Percentiles rank a stretch among this genome's conserved stretches.
Conservation (phyloP, 2,797 vertebrate genomes). For the Galaxias olidus region DNA sequence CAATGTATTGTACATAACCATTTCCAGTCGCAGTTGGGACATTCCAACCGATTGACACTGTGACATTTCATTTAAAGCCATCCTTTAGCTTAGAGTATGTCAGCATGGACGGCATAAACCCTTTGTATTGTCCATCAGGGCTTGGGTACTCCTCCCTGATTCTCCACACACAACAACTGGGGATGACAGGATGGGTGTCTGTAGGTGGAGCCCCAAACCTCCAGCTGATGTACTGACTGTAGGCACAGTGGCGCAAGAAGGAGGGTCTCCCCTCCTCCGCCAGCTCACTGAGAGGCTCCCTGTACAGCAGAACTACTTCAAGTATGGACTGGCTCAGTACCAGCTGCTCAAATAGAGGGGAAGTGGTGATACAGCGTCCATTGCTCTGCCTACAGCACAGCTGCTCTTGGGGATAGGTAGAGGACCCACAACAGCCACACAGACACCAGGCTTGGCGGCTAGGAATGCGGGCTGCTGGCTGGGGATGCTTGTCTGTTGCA, state of each 20-base stretch:
- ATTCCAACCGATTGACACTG: background rate
- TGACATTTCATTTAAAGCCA: constrained; percentile 33
- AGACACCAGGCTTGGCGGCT: constrained; percentile 68
- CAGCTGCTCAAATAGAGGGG: constrained; percentile 66
- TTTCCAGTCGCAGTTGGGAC: background rate
- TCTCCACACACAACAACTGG: constrained; percentile 79
- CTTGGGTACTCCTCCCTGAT: constrained; percentile 74
- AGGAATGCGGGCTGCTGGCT: background rate
- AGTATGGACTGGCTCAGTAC: constrained; percentile 66
- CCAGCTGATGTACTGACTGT: constrained; percentile 78
- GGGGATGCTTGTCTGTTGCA: background rate
- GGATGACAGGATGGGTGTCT: constrained; percentile 67
- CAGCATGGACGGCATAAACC: constrained; percentile 55
- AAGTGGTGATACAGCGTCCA: constrained; percentile 72
- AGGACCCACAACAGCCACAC: constrained; percentile 63
- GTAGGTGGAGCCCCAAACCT: constrained; percentile 70
- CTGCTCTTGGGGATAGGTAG: constrained; percentile 62
- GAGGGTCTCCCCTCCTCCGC: background rate
- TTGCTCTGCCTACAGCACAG: constrained; percentile 74
- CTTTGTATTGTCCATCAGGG: constrained; percentile 61
- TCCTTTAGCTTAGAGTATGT: constrained; percentile 14
- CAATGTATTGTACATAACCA: background rate
- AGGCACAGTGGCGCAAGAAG: constrained; percentile 73
- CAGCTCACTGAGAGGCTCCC: constrained; percentile 69
- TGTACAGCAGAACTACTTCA: constrained; percentile 73